Percentiles rank a stretch among this genome's conserved stretches.
Conservation (phyloP, 2,888 invertebrate species). For the Erynnis tages region DNA sequence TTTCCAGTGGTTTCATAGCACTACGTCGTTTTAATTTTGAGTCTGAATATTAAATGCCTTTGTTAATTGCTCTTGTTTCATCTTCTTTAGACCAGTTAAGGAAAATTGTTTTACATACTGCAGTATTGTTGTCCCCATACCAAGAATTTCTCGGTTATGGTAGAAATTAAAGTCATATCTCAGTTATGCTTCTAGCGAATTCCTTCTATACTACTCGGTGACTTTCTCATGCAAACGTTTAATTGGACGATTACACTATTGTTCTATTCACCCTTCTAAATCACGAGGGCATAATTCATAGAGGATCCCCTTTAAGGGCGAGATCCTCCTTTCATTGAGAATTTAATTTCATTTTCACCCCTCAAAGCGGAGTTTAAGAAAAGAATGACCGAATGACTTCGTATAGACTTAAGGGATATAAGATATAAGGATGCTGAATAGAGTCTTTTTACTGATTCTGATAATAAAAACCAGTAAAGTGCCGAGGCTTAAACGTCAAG, state of each 20-base stretch:
- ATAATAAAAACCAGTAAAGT: slow-evolving; percentile 30
- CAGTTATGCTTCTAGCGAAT: background rate
- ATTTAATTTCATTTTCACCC: slow-evolving; percentile 81
- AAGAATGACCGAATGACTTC: slow-evolving; percentile 75
- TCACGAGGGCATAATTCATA: slow-evolving; percentile 72
- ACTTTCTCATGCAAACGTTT: slow-evolving; percentile 65
- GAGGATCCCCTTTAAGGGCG: slow-evolving; percentile 67
- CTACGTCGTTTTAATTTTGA: no score
- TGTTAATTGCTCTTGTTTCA: slow-evolving; percentile 6
- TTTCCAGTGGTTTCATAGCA: no score
- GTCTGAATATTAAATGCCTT: slow-evolving; percentile 53
- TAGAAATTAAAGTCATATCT: background rate
- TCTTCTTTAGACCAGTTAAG: slow-evolving; percentile 1
- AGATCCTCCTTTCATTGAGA: slow-evolving; percentile 75
- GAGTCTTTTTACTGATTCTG: slow-evolving; percentile 47
- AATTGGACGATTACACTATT: slow-evolving; percentile 80
- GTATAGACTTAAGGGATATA: slow-evolving; percentile 48
- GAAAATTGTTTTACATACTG: background rate
- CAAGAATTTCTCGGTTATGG: slow-evolving; percentile 1
- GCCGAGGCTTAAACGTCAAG: slow-evolving; percentile 8
- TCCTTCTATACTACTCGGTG: background rate
- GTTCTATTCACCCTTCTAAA: slow-evolving; percentile 62
- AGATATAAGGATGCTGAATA: slow-evolving; percentile 48
- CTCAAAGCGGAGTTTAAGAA: slow-evolving; percentile 62
- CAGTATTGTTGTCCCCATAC: background rate